Conservation (phyloP, 2,797 vertebrate genomes). For the Bradypus variegatus region DNA sequence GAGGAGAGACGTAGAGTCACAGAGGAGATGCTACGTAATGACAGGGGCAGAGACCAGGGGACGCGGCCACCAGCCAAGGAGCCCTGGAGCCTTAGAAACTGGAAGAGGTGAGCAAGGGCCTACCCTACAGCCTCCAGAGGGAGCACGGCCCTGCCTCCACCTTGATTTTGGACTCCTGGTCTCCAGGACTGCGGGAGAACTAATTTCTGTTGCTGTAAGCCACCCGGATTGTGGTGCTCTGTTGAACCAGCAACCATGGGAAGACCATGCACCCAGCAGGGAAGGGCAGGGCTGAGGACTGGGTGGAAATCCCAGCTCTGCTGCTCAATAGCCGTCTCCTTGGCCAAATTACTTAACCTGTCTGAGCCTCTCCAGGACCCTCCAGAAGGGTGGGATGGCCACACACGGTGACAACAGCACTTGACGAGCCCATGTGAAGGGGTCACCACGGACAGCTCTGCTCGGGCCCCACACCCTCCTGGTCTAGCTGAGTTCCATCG, state of each 20-base stretch:
- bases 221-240: not conserved
- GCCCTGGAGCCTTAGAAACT: too few species aligned
- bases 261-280: accelerated
- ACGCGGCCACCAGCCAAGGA: not conserved
- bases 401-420: not conserved
- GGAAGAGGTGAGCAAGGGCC: too few species aligned
- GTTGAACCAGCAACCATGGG: too few species aligned
- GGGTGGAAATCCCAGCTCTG: not conserved
- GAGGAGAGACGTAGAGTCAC: not conserved
- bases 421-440: too few species aligned
- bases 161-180: not conserved
- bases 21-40: not conserved
- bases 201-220: accelerated
- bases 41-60: not conserved
- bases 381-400: not conserved
- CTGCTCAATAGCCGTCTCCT: not conserved
- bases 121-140: not conserved
- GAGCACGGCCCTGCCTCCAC: not conserved
- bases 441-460: too few species aligned
- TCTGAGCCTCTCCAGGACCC: not conserved
- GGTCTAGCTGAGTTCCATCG: not conserved
- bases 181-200: not conserved
- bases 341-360: not conserved
- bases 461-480: too few species aligned
- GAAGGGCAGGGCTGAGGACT: not conserved